Evolutionary conservation across 2,797 vertebrate genomes (phyloP), one percentile per base, ranked within the genome.

Genomic region (Sebastiscus tertius): DNA sequence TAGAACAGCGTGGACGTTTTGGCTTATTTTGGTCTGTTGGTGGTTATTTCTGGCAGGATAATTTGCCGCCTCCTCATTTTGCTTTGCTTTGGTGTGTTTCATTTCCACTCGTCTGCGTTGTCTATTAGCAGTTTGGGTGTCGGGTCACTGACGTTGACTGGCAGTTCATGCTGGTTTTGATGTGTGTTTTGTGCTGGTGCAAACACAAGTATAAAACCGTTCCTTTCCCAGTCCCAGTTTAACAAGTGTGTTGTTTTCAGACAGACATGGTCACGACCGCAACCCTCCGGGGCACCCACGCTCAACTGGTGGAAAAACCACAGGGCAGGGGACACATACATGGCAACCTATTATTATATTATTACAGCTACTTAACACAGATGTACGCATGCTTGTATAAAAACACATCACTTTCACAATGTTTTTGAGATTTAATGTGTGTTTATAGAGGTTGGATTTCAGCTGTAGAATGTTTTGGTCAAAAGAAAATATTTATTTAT

Each of bases 201-300:
- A 86, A 86, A 74, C 77, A 84, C 36, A 39, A 64, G 49, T 65
- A 80, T 83, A 89, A 91, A 91, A 89, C 58, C 56, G 29, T 87
- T 91, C 90, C 49, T 90, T 80, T 84, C 88, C 72, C 79, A 31
- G 71, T 88, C 82, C 79, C 70, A 78, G 27, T 95, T 96, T 95
- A 94, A 94, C 92, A 90, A 93, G 93, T 79, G 88, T 92, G 90
- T 92, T 93, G 92, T 93, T 92, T 89, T 91, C 90, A 93, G 91
- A 84, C 93, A 94, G 91, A 94, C 94, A 75, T 84, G 90, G 93
- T 94, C 86, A 90, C 69, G 85, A 79, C 94, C 95, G 87, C 94
- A 95, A 66, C 80, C 86, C 75, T 90, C 75, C 65, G 5, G n/a
- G 84, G 77, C 88, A 85, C 94, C 94, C 93, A 94, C 94, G 83